Evolutionary conservation across 2,113 vertebrate genomes (phyloP), one percentile per base, ranked within the genome.

Genomic region (Gallinago jamesoni): DNA sequence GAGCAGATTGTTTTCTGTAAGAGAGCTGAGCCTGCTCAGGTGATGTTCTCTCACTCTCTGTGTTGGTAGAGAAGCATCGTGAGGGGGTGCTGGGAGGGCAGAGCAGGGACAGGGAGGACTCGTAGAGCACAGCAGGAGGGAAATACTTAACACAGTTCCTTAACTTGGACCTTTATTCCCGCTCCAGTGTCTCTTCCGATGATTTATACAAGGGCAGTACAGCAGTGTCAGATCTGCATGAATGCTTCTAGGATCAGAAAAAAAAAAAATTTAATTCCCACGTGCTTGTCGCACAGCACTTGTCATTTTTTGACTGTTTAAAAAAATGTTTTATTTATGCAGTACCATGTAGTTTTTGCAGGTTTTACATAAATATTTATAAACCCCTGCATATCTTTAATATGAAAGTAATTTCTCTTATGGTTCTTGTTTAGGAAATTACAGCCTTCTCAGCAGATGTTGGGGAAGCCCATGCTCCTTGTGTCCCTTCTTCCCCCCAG

Each of bases 1-100:
- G 12, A 48, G 21, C 5, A 35, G 45, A 33, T 25, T 13, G 5
- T 15, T 45, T 73, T 16, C 56, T 55, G 22, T 14, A 24, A 23
- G 55, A 39, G 53, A 6, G 45, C 23, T 30, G 57, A 21, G 14
- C 17, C 35, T 22, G 35, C 63, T 39, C 22, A 35, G 56, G 67
- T 4, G 8, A 2, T 2, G 25, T 25, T 66, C 75, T 14, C 50
- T 64, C 1, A 0, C 24, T 60, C 22, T 39, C 18, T 39, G 8
- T 7, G 35, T 28, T 24, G 47, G 19, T 17, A 22, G 56, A 66
- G 62, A 15, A 66, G 27, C 20, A 14, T 3, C 0, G 0, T 23
- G 19, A 47, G 70, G 55, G 78, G 55, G 59, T 78, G 69, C 87
- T 90, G 95, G 55, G 79, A 87, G 59, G 43, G 53, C 64, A 52